These are phyloP conservation scores for Microcebus jonahi DNA, from an alignment of 2,113 vertebrate genomes.

Conservation along the genomic window DNA sequence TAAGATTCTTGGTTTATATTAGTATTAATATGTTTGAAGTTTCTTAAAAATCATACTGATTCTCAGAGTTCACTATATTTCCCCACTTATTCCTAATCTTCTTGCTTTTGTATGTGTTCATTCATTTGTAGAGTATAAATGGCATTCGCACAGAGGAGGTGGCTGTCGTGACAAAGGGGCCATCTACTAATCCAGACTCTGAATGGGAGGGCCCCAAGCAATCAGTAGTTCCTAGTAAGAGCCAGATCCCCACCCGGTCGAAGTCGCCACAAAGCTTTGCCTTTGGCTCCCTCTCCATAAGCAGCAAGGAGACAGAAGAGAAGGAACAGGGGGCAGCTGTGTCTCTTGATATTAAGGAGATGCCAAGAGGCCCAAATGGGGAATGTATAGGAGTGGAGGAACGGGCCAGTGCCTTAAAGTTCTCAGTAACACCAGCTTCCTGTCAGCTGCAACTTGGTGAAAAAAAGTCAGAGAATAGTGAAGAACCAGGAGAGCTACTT, in stretches of 20 bases:
- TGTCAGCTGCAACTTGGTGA: conserved; percentile 68
- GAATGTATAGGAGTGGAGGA: conserved; percentile 76
- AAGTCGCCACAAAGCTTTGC: conserved; percentile 75
- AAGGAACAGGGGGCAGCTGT: conserved; percentile 66
- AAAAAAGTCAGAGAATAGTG: conserved; percentile 80
- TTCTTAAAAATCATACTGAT: conserved; percentile 59
- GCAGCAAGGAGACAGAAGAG: conserved; percentile 81
- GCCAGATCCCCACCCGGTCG: conserved; percentile 68
- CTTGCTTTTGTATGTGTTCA: conserved; percentile 83
- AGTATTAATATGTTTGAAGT: conserved; percentile 65
- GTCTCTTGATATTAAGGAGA: conserved; percentile 74
- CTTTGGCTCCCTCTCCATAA: conserved; percentile 78
- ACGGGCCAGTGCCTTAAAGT: conserved; percentile 65
- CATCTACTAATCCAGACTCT: conserved; percentile 75
- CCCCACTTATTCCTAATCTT: conserved; percentile 80
- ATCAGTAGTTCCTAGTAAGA: conserved; percentile 81
- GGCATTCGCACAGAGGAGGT: conserved; percentile 84
- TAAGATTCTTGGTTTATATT: conserved; percentile 53
- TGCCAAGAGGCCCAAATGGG: conserved; percentile 74
- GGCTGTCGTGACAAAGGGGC: conserved; percentile 83
- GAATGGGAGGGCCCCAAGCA: conserved; percentile 81
- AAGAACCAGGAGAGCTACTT: conserved; percentile 78
- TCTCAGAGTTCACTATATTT: conserved; percentile 24
- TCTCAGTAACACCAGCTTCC: conserved; percentile 63
- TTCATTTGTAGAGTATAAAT: conserved; percentile 88